A percentile compares a stretch with the other conserved stretches of the same genome.
These are phyloP conservation scores for Zelleria hepariella DNA, from an alignment of 2,888 invertebrate species.

Conservation along the genomic window DNA sequence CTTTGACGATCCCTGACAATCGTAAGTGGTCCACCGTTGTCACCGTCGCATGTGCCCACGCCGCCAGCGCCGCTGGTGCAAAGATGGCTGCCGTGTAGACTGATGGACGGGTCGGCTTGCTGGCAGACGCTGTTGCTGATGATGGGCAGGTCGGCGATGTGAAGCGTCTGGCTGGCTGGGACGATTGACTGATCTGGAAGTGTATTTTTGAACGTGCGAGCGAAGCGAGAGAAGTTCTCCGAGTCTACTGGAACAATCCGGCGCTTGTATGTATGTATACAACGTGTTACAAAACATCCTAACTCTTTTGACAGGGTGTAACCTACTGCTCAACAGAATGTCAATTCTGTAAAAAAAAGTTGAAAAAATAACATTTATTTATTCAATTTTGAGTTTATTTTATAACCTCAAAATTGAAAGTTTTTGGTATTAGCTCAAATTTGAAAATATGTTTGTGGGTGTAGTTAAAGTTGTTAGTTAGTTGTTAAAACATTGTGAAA, in stretches of 20 bases:
- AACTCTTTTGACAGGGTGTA: too few species aligned
- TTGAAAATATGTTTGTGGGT: too few species aligned
- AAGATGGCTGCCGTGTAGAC: constrained; percentile 48
- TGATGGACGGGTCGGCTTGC: constrained; percentile 41
- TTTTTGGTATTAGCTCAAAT: too few species aligned
- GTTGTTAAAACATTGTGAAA: too few species aligned
- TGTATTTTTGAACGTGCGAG: background rate
- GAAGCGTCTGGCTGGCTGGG: constrained; percentile 29
- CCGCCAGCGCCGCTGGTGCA: constrained; percentile 52
- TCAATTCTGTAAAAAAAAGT: too few species aligned
- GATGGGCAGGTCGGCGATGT: constrained; percentile 28
- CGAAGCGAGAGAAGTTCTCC: too few species aligned
- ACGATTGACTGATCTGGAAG: constrained; percentile 35
- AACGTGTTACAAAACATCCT: too few species aligned
- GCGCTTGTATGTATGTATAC: too few species aligned
- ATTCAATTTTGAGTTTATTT: background rate
- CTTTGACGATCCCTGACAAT: constrained; percentile 27
- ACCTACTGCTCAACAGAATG: too few species aligned
- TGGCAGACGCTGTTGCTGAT: constrained; percentile 48
- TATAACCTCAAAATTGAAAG: too few species aligned
- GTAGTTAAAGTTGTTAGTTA: too few species aligned
- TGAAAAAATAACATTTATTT: background rate
- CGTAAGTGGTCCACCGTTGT: constrained; percentile 52
- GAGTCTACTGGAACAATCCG: too few species aligned
- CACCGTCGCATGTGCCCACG: constrained; percentile 62